Percentiles rank a stretch among this genome's conserved stretches.
These are phyloP conservation scores for Sarcoramphus papa DNA, from an alignment of 2,797 vertebrate species.

Conservation along the genomic window DNA sequence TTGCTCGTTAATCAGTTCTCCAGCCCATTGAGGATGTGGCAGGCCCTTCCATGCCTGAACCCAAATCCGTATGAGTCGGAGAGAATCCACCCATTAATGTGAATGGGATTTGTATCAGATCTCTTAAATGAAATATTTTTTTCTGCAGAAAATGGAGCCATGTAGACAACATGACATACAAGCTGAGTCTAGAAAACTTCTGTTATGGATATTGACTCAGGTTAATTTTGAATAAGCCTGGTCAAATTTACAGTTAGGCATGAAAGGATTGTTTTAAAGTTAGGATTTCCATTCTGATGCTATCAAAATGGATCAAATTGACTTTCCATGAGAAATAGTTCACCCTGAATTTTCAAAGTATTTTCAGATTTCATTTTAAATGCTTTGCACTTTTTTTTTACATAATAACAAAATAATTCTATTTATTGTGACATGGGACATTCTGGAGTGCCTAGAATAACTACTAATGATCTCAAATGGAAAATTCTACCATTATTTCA, in stretches of 20 bases:
- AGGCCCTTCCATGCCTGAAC: neutral
- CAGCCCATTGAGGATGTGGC: neutral
- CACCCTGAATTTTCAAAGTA: neutral
- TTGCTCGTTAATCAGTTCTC: neutral
- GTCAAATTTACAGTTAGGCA: neutral
- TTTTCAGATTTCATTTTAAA: neutral
- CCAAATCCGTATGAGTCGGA: neutral
- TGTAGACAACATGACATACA: neutral
- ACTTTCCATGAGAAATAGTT: neutral
- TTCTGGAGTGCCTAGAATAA: neutral
- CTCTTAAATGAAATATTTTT: neutral
- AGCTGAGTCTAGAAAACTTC: neutral
- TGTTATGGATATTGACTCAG: neutral
- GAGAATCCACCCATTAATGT: neutral
- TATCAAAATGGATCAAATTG: neutral
- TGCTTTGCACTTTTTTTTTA: neutral
- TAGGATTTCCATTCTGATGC: neutral
- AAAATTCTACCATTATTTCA: neutral
- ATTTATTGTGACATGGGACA: neutral
- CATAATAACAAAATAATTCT: neutral
- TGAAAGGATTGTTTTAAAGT: neutral
- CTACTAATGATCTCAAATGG: neutral
- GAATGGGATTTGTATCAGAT: neutral
- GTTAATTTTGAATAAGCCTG: neutral
- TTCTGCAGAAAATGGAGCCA: neutral